Evolutionary conservation across 2,113 vertebrate genomes (phyloP).

Genomic region (Tragulus kanchil): DNA sequence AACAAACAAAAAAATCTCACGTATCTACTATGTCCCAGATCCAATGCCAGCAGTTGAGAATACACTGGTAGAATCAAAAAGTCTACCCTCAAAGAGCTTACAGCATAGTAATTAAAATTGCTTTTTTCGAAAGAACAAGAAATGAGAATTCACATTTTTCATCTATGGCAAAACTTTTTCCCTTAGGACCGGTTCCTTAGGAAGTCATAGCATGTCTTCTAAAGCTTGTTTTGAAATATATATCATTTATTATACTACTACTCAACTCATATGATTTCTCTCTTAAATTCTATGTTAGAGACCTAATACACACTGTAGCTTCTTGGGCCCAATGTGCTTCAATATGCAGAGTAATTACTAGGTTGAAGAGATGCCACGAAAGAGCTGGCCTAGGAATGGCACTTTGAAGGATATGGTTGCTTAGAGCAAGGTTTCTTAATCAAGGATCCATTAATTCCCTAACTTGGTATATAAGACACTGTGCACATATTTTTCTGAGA

Average conservation of each 20-base stretch:
- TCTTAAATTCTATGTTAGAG: not conserved
- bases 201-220: not conserved
- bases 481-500: not conserved
- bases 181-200: not conserved
- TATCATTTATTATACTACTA: not conserved
- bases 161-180: not conserved
- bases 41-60: not conserved
- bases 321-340: not conserved
- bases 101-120: not conserved
- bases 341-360: not conserved
- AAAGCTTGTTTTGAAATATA: not conserved
- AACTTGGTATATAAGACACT: not conserved
- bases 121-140: conserved; percentile 16
- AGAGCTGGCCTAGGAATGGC: not conserved
- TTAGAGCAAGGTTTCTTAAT: not conserved
- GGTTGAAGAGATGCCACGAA: not conserved
- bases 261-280: not conserved
- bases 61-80: not conserved
- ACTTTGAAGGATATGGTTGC: not conserved
- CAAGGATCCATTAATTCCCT: not conserved
- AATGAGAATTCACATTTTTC: conserved; percentile 52
- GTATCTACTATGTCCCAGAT: not conserved
- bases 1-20: not conserved
- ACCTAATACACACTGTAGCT: not conserved
- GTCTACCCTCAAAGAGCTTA: not conserved